Evolutionary conservation across 2,888 invertebrate genomes (phyloP), one percentile per base, ranked within the genome.

Genomic region (Meteorus colon): DNA sequence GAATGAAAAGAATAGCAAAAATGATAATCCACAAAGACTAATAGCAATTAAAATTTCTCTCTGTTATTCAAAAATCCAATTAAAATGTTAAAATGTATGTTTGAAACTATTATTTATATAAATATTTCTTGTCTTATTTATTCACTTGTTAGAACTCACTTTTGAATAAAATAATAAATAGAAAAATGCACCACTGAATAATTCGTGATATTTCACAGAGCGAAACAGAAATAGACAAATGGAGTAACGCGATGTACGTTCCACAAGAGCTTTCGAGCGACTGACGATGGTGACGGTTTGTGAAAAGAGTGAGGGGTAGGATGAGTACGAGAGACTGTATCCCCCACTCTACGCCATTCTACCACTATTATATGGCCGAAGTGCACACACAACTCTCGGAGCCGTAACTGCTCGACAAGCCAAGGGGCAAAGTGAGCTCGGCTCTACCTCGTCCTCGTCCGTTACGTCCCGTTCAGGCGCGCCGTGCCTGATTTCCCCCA

Each of bases 251-350:
- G 31, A 73, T 74, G 77, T 68, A 74, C 60, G 71, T 82, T 75
- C 81, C 27, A 75, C 82, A 79, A 80, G 81, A 84, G 86, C 84
- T 84, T 84, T 86, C 86, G 81, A 85, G 84, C 88, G 86, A 89
- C 89, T 89, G 88, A 85, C 84, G 84, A 80, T 75, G 77, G 79
- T 89, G 88, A 85, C 84, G 84, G 81, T 75, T 77, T 79, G 70
- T 68, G 62, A 75, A 77, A 82, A 19, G 84, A 81, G 88, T 84
- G 88, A 87, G 88, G 89, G 84, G 82, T 12, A 41, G 75, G 78
- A 76, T 76, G 55, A 55, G n/a, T 55, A 55, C 19, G 10, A 55
- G 55, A 55, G 55, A 55, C 55, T 55, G 19, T 55, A n/a, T 73
- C 75, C 80, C 82, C 82, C 84, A 80, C 78, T 82, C 77, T 59